Evolutionary conservation across 2,113 vertebrate genomes (phyloP).

Genomic region (Ceyx cyanopectus): DNA sequence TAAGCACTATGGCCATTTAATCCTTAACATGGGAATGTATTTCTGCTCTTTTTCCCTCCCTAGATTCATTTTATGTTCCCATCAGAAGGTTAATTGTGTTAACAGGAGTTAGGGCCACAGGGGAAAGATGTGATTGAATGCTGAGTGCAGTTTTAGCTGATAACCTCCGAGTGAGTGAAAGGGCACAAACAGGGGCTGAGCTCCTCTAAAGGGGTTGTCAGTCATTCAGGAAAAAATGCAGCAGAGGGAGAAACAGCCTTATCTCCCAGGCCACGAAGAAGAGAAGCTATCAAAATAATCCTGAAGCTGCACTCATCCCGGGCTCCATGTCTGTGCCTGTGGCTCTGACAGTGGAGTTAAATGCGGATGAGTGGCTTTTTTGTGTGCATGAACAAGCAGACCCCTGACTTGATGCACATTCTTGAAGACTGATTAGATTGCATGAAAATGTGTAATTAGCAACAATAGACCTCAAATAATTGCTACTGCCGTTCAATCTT

Average conservation of each 20-base stretch:
- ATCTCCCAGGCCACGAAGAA: slow-evolving; percentile 66
- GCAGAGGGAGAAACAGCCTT: slow-evolving; percentile 62
- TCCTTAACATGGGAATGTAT: slow-evolving; percentile 73
- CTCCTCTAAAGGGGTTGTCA: slow-evolving; percentile 65
- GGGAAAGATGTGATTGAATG: slow-evolving; percentile 73
- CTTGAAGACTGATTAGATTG: slow-evolving; percentile 15
- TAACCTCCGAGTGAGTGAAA: slow-evolving; percentile 69
- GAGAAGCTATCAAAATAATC: slow-evolving; percentile 71
- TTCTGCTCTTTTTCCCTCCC: slow-evolving; percentile 57
- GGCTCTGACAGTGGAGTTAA: slow-evolving; percentile 48
- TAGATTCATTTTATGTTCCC: slow-evolving; percentile 66
- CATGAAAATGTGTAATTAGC: slow-evolving; percentile 14
- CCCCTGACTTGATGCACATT: neutral
- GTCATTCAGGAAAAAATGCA: slow-evolving; percentile 56
- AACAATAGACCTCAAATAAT: neutral
- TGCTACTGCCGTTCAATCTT: neutral
- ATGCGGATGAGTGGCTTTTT: neutral
- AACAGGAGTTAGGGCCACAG: slow-evolving; percentile 66
- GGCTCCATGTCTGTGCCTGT: slow-evolving; percentile 8
- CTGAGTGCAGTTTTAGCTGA: slow-evolving; percentile 70
- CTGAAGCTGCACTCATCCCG: slow-evolving; percentile 6
- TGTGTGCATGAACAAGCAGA: neutral
- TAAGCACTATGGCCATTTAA: slow-evolving; percentile 45
- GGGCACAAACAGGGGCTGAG: slow-evolving; percentile 63
- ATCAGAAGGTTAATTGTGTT: slow-evolving; percentile 74